Conservation (phyloP, 2,888 invertebrate species). For the Cephus sareptanus region DNA sequence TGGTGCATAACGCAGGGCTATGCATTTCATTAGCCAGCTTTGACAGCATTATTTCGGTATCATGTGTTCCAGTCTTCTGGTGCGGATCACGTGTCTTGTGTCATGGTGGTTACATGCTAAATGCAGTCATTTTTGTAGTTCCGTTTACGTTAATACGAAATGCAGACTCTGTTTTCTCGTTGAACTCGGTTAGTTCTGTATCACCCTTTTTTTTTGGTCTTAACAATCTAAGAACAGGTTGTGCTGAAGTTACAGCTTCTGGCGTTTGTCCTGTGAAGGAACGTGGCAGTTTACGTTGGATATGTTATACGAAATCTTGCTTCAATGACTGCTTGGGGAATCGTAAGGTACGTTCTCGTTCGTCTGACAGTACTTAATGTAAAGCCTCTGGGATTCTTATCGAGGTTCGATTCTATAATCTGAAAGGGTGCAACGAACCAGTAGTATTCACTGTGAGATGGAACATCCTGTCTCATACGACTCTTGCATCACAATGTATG, state of each 20-base stretch:
- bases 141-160: background rate
- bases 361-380: background rate
- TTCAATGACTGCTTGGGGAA: background rate
- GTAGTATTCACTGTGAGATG: background rate
- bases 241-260: background rate
- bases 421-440: background rate
- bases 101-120: background rate
- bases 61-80: background rate
- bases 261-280: too few relatives aligned
- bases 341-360: background rate
- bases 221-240: background rate
- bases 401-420: background rate
- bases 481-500: background rate
- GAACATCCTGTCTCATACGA: background rate
- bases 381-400: background rate
- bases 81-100: background rate
- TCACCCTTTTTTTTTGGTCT: background rate
- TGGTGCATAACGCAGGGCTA: background rate
- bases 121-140: background rate
- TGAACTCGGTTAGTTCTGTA: background rate
- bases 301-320: too few relatives aligned
- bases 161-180: background rate
- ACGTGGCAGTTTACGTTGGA: too few relatives aligned
- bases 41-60: background rate
- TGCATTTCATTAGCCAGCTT: background rate